A percentile compares a stretch with the other conserved stretches of the same genome.
Conservation (phyloP, 2,797 vertebrate species). For the Eupleurogrammus muticus region DNA sequence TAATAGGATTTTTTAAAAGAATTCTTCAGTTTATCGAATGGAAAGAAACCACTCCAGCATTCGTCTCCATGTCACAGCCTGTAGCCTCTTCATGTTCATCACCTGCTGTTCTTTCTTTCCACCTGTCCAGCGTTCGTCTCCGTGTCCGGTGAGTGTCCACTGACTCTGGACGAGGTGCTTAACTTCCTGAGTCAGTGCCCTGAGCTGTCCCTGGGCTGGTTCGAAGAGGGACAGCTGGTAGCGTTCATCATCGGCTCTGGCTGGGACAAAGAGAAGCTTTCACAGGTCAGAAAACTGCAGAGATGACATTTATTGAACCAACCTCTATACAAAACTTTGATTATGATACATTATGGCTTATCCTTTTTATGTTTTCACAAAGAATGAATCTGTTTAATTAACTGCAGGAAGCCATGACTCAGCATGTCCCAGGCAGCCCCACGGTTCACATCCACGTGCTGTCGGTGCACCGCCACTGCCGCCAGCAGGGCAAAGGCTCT, state of each 20-base stretch:
- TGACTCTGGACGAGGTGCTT: constrained; percentile 84
- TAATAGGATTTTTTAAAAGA: not conserved
- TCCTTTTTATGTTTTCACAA: not conserved
- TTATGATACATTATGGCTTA: not conserved
- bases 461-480: constrained; percentile 85
- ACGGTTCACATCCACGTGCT: constrained; percentile 86
- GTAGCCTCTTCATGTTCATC: not conserved
- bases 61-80: too few relatives aligned
- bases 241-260: constrained; percentile 87
- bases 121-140: constrained; percentile 82
- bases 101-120: not conserved
- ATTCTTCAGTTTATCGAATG: not conserved
- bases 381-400: not conserved
- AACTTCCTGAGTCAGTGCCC: constrained; percentile 84
- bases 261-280: constrained; percentile 85
- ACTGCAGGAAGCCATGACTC: constrained; percentile 82
- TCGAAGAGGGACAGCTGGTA: constrained; percentile 86
- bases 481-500: constrained; percentile 87
- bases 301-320: not conserved
- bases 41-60: not conserved
- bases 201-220: constrained; percentile 87
- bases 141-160: constrained; percentile 86
- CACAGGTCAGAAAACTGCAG: constrained; percentile 68
- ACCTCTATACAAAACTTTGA: too few relatives aligned
- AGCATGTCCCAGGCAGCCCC: constrained; percentile 73